These are phyloP conservation scores for Protaetia brevitarsis DNA, from an alignment of 1,140 invertebrate species.

Conservation along the genomic window DNA sequence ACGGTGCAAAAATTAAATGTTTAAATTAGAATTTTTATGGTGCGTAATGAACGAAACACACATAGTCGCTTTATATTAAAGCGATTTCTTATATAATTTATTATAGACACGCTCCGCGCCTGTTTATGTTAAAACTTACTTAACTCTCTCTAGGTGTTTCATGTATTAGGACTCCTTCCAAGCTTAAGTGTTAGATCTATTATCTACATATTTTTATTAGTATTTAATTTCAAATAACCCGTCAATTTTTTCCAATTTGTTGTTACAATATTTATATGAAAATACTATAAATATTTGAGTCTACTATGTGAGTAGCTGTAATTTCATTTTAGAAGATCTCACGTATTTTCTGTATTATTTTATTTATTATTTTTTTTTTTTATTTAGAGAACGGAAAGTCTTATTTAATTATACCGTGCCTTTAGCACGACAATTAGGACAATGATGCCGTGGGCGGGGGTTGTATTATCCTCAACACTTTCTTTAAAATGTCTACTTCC, in stretches of 20 bases:
- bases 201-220: background rate
- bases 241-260: background rate
- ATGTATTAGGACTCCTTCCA: background rate
- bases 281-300: background rate
- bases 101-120: too few relatives aligned
- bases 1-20: too few relatives aligned
- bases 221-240: conserved; percentile 1
- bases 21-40: too few relatives aligned
- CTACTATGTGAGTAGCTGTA: background rate
- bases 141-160: too few relatives aligned
- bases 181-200: background rate
- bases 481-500: conserved; percentile 2
- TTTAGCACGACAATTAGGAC: background rate
- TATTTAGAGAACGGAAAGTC: background rate
- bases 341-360: background rate
- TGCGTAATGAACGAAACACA: too few relatives aligned
- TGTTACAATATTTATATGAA: background rate
- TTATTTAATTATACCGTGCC: background rate
- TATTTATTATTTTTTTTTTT: background rate
- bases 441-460: background rate
- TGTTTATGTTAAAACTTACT: too few relatives aligned
- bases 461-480: background rate
- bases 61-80: too few relatives aligned
- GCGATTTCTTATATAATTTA: too few relatives aligned
- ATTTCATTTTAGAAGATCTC: background rate